phyloP scores from a whole-genome alignment of 2,113 vertebrate species.

The Vombatus ursinus region DNA sequence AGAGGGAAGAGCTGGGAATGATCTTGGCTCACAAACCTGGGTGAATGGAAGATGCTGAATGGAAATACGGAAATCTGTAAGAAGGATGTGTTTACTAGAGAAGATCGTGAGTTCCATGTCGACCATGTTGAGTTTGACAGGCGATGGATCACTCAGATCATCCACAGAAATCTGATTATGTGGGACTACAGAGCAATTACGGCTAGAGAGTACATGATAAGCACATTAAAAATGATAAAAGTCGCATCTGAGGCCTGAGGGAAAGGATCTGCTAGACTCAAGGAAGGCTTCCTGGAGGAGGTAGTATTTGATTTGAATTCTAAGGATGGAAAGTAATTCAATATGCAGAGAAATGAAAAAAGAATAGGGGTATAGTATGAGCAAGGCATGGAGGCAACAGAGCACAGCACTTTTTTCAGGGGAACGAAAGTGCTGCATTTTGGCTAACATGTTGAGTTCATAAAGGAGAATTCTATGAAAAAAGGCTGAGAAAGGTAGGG shows the following conservation, averaged over 20 bases:
- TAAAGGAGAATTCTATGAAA: background rate
- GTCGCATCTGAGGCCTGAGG: background rate
- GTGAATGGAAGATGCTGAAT: background rate
- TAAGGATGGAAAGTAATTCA: background rate
- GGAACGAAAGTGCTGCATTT: background rate
- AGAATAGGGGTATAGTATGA: background rate
- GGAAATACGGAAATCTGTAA: background rate
- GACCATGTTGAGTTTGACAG: background rate
- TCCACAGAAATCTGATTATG: background rate
- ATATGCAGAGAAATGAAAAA: background rate
- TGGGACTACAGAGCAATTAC: background rate
- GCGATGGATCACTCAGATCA: background rate
- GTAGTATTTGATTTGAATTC: background rate
- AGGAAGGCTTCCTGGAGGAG: background rate
- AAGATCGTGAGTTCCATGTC: background rate
- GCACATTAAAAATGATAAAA: background rate
- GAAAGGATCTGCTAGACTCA: background rate
- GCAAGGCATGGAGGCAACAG: background rate
- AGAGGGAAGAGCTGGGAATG: background rate
- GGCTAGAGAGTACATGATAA: background rate
- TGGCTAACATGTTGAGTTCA: background rate
- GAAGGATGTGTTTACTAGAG: background rate
- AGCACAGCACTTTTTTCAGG: background rate
- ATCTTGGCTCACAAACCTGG: background rate
- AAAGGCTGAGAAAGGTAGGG: background rate